Evolutionary conservation across 2,797 vertebrate species (phyloP).

Genomic region (Chaetodon trifasciatus): DNA sequence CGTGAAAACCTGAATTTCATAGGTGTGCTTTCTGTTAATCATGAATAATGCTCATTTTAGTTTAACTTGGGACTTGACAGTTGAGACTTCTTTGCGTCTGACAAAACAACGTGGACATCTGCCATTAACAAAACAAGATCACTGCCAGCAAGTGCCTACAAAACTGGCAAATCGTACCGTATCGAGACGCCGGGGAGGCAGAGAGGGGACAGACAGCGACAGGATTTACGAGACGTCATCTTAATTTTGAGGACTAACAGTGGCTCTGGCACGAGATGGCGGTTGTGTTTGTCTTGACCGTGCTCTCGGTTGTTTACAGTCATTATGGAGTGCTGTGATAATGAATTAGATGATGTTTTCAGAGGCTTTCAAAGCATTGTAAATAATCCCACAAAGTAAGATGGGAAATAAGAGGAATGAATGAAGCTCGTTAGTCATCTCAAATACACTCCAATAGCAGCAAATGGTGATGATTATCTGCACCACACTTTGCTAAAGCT

Average conservation of each 20-base stretch:
- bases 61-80: conserved; percentile 10
- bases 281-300: conserved; percentile 26
- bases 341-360: conserved; percentile 47
- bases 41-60: background rate
- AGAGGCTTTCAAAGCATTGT: conserved; percentile 17
- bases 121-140: conserved; percentile 11
- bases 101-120: conserved; percentile 13
- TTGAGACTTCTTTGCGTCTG: conserved; percentile 12
- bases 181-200: background rate
- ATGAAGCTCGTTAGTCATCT: conserved; percentile 28
- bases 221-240: conserved; percentile 21
- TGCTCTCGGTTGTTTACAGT: conserved; percentile 44
- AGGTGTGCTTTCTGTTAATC: background rate
- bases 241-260: conserved; percentile 23
- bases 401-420: conserved; percentile 7
- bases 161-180: background rate
- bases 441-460: conserved; percentile 15
- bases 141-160: background rate
- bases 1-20: background rate
- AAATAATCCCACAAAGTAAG: conserved; percentile 29
- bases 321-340: conserved; percentile 9
- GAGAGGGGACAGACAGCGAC: background rate
- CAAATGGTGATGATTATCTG: conserved; percentile 40
- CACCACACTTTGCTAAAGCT: conserved; percentile 29
- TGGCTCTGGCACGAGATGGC: background rate